Base-by-base conservation (phyloP, 2,797 vertebrate species). In the Coregonus ussuriensis region DNA sequence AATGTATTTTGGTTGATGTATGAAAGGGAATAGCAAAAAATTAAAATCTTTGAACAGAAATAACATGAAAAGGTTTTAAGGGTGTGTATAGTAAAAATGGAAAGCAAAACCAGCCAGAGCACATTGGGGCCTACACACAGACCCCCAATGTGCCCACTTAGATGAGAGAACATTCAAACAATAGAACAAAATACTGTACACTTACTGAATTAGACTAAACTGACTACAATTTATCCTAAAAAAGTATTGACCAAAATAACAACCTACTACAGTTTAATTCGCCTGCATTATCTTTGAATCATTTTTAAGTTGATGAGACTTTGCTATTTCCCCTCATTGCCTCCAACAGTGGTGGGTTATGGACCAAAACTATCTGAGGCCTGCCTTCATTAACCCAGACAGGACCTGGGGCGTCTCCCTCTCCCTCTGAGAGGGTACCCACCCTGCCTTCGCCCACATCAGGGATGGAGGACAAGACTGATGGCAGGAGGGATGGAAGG, bases 371-470 rank as follows among this genome's bases (percentile, higher is more conserved):
- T 84, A 85, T 81, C 84, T 85, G 85, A 83, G 71, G 81, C 29
- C 74, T 76, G 81, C 71, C 74, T 83, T 85, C 93, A 93, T 94
- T 92, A 94, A 94, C 93, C 89, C 83, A 69, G 70, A 41, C 77
- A 89, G 86, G 85, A 91, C 92, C 92, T 84, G 85, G 87, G 90
- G 91, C 92, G 87, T 84, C 86, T 89, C 84, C 88, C 81, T 65
- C 81, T 63, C 59, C 21, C 21, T 63, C 59, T 54, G 73, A 88
- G 86, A 87, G 86, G 85, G 88, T 88, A 84, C 83, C 82, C 87
- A 51, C 6, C 51, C 82, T 73, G 81, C 81, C 78, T 74, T 87
- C 86, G 88, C 86, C 66, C 76, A 83, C 82, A 93, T 92, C 89
- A 92, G 67, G 56, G 67, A 78, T 29, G 52, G 33, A 63, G 74